A percentile compares a stretch with the other conserved stretches of the same genome.
These are phyloP conservation scores for Pomatorhinus ruficollis DNA, from an alignment of 2,113 vertebrate genomes.

Conservation along the genomic window DNA sequence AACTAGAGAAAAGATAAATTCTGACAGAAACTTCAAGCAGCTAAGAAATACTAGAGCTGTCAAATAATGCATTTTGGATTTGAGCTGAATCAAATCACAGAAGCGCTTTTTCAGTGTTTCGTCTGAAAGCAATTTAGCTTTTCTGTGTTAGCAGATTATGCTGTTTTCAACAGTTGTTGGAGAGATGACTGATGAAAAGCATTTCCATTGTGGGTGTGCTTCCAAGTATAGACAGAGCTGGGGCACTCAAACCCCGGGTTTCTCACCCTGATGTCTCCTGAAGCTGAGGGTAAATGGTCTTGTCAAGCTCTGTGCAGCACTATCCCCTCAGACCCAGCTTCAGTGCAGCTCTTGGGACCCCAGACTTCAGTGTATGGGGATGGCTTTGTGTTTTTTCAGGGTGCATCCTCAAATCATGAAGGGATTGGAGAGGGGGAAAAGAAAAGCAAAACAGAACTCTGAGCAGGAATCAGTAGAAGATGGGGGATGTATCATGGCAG, in stretches of 20 bases:
- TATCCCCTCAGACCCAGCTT: background rate
- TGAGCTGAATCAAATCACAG: conserved; percentile 4
- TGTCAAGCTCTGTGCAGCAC: background rate
- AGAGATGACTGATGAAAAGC: conserved; percentile 45
- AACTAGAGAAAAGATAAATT: background rate
- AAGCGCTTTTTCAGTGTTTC: background rate
- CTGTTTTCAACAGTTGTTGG: conserved; percentile 56
- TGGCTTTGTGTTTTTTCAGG: background rate
- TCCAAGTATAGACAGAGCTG: conserved; percentile 20
- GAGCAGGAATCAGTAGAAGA: background rate
- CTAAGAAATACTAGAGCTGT: background rate
- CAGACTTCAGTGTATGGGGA: background rate
- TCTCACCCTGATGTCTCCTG: background rate
- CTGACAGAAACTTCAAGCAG: background rate
- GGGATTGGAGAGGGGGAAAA: fast-evolving
- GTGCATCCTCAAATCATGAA: background rate
- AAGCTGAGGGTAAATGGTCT: background rate
- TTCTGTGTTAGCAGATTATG: conserved; percentile 58
- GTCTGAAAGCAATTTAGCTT: conserved; percentile 62
- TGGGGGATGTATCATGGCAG: background rate
- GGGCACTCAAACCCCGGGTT: background rate
- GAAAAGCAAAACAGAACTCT: background rate
- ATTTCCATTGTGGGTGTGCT: conserved; percentile 1
- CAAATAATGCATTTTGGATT: background rate
- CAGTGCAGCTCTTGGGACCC: background rate